Evolutionary conservation across 2,888 invertebrate genomes (phyloP).

Genomic region (Hesperia comma): DNA sequence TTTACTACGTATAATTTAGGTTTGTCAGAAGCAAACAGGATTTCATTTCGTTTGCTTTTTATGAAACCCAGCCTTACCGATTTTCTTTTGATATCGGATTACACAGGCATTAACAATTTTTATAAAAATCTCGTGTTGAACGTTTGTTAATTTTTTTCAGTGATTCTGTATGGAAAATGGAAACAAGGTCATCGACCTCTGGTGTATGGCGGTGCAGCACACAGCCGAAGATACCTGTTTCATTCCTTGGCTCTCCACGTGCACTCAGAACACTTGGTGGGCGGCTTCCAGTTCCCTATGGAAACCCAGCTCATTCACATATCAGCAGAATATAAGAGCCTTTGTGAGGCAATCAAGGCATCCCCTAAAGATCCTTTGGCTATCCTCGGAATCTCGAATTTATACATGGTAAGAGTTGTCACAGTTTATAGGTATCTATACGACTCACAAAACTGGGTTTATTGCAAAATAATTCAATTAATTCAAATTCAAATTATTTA

Average conservation of each 20-base stretch:
- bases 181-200: conserved; percentile 50
- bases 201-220: conserved; percentile 65
- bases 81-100: too few relatives aligned
- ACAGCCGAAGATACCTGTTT: conserved; percentile 67
- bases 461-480: too few relatives aligned
- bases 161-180: conserved; percentile 61
- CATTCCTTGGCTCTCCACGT: conserved; percentile 62
- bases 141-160: too few relatives aligned
- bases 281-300: conserved; percentile 58
- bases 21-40: too few relatives aligned
- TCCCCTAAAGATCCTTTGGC: conserved; percentile 59
- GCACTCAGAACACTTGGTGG: conserved; percentile 69
- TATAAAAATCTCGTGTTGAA: too few relatives aligned
- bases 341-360: conserved; percentile 54
- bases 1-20: too few relatives aligned
- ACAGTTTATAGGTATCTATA: conserved; percentile 49
- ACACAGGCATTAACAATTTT: too few relatives aligned
- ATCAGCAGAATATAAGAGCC: conserved; percentile 60
- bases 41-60: too few relatives aligned
- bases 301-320: conserved; percentile 65
- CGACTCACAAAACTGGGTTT: too few relatives aligned
- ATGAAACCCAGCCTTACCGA: too few relatives aligned
- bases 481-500: too few relatives aligned
- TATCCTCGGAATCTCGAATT: conserved; percentile 60
- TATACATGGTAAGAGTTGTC: conserved; percentile 60